Percentiles rank a stretch among this genome's conserved stretches.
These are phyloP conservation scores for Anguilla megastoma DNA, from an alignment of 2,797 vertebrate genomes.

Conservation along the genomic window DNA sequence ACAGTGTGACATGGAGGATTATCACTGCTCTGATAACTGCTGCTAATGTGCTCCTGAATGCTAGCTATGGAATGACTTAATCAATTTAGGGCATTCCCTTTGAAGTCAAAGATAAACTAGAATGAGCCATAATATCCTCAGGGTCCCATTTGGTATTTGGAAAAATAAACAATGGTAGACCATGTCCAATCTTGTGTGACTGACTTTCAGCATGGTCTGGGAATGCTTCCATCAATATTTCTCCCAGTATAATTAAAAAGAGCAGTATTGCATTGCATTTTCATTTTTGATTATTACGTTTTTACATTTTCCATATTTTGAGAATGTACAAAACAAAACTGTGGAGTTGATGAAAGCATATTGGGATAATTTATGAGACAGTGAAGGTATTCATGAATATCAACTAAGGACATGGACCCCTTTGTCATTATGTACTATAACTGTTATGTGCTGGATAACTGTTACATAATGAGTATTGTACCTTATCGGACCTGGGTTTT, in stretches of 20 bases:
- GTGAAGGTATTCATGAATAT: background rate
- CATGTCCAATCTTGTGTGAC: constrained; percentile 66
- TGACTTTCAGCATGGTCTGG: constrained; percentile 58
- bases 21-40: background rate
- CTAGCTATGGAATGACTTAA: constrained; percentile 46
- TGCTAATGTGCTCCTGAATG: constrained; percentile 19
- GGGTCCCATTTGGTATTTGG: constrained; percentile 65
- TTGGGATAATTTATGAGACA: background rate
- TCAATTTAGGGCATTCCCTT: constrained; percentile 59
- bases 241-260: constrained; percentile 58
- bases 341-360: background rate
- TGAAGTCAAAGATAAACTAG: constrained; percentile 60
- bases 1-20: background rate
- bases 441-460: too few relatives aligned
- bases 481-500: too few relatives aligned
- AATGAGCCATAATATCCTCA: constrained; percentile 65
- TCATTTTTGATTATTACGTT: background rate
- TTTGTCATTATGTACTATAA: background rate
- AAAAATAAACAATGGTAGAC: constrained; percentile 70
- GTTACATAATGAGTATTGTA: too few relatives aligned
- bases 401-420: background rate
- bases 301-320: background rate
- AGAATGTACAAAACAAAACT: background rate
- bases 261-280: background rate
- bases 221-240: constrained; percentile 56